phyloP scores from a whole-genome alignment of 2,797 vertebrate genomes.

The Odontamblyopus rebecca region DNA sequence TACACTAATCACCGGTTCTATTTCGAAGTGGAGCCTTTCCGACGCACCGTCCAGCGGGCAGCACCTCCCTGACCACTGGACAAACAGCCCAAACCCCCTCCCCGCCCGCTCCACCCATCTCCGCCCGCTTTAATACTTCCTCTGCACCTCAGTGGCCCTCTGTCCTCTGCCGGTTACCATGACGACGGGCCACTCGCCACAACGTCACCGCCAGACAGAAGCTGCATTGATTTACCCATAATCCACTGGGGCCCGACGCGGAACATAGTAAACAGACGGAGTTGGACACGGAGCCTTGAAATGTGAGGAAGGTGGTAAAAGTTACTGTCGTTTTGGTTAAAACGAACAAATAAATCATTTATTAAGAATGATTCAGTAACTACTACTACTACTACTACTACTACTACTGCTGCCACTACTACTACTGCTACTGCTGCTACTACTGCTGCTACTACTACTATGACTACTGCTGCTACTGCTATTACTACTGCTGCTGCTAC shows the following conservation, averaged over 20 bases:
- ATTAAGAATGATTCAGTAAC: too few relatives aligned
- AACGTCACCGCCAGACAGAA: slow-evolving; percentile 56
- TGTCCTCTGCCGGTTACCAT: slow-evolving; percentile 51
- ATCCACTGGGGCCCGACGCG: slow-evolving; percentile 10
- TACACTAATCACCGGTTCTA: too few relatives aligned
- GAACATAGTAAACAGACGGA: slow-evolving; percentile 28
- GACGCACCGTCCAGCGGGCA: slow-evolving; percentile 1
- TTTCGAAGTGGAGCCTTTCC: slow-evolving; percentile 11
- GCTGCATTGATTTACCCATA: slow-evolving; percentile 54
- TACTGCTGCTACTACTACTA: too few relatives aligned
- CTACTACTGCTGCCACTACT: too few relatives aligned
- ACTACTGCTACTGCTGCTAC: too few relatives aligned
- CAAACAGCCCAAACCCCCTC: slow-evolving; percentile 18
- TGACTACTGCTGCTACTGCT: too few relatives aligned
- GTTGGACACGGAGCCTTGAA: neutral
- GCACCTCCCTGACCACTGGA: slow-evolving; percentile 24
- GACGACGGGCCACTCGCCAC: slow-evolving; percentile 52
- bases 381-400: too few relatives aligned
- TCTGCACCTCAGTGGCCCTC: slow-evolving; percentile 56
- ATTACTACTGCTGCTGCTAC: too few relatives aligned
- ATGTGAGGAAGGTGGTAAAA: too few relatives aligned
- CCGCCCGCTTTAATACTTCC: slow-evolving; percentile 50
- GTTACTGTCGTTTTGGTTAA: too few relatives aligned
- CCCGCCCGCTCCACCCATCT: slow-evolving; percentile 17
- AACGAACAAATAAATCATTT: too few relatives aligned